phyloP scores from a whole-genome alignment of 2,888 invertebrate species.

The Hirudinaria manillensis region DNA sequence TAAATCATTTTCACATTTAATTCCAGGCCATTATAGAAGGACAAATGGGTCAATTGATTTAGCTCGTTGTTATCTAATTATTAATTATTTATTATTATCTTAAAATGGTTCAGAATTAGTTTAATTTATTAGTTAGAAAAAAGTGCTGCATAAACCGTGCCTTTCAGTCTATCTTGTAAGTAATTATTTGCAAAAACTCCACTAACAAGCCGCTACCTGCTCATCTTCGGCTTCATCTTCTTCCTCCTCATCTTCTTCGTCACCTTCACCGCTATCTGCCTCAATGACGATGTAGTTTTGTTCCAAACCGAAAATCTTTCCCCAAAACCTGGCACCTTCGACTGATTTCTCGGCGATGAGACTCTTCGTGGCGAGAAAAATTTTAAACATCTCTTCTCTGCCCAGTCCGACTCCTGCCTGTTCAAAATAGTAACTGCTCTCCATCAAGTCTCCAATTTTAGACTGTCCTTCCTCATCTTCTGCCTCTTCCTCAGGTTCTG shows the following conservation, averaged over 20 bases:
- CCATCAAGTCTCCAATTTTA: conserved; percentile 56
- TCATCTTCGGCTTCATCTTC: conserved; percentile 26
- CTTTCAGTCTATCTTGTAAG: too few relatives aligned
- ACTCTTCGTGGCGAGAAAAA: conserved; percentile 67
- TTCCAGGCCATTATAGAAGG: too few relatives aligned
- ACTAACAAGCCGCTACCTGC: too few relatives aligned
- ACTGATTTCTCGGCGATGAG: conserved; percentile 44
- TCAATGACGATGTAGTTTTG: conserved; percentile 77
- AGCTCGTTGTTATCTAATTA: too few relatives aligned
- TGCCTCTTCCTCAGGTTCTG: conserved; percentile 4
- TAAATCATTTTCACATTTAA: conserved; percentile 37
- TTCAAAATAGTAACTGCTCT: conserved; percentile 59
- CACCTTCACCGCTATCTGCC: conserved; percentile 67
- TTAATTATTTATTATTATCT: too few relatives aligned
- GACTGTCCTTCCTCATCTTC: conserved; percentile 47
- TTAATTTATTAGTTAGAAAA: too few relatives aligned
- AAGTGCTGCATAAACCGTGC: too few relatives aligned
- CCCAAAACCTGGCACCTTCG: conserved; percentile 68
- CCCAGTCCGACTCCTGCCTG: conserved; percentile 73
- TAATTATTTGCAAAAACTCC: too few relatives aligned
- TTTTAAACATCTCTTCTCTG: conserved; percentile 67
- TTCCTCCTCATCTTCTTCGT: conserved; percentile 62
- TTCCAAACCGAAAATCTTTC: conserved; percentile 73
- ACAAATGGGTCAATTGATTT: too few relatives aligned
- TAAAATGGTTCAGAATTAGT: too few relatives aligned